phyloP scores from a whole-genome alignment of 1,140 invertebrate species.

The Mycetomoellerius zeteki region DNA sequence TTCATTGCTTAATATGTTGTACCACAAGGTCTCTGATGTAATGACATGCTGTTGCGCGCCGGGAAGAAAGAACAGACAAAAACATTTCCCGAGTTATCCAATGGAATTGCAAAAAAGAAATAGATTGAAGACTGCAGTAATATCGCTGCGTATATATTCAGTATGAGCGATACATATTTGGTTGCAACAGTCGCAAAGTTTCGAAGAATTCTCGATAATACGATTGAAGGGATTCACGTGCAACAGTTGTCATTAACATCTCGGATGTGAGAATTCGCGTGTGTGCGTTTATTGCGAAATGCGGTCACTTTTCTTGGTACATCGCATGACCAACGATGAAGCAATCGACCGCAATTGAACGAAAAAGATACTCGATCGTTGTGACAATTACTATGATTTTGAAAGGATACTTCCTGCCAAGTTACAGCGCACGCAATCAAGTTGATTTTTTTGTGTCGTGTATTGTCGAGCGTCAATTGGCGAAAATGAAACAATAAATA shows the following conservation, averaged over 20 bases:
- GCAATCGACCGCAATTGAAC: slow-evolving; percentile 41
- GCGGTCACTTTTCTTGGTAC: slow-evolving; percentile 13
- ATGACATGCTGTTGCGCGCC: slow-evolving; percentile 65
- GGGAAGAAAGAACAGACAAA: slow-evolving; percentile 67
- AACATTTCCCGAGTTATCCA: slow-evolving; percentile 38
- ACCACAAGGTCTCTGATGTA: slow-evolving; percentile 56
- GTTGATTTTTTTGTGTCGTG: neutral
- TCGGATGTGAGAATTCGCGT: slow-evolving; percentile 6
- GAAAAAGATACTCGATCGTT: slow-evolving; percentile 22
- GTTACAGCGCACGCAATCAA: slow-evolving; percentile 5
- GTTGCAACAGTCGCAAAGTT: neutral
- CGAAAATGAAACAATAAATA: slow-evolving; percentile 21
- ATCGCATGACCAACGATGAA: slow-evolving; percentile 44
- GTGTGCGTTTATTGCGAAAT: slow-evolving; percentile 29
- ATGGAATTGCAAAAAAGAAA: slow-evolving; percentile 34
- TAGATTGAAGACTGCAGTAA: slow-evolving; percentile 13
- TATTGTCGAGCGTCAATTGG: neutral
- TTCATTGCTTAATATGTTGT: slow-evolving; percentile 68
- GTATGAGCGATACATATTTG: neutral
- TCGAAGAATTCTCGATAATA: neutral
- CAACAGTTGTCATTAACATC: slow-evolving; percentile 26
- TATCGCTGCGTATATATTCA: neutral
- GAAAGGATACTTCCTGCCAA: slow-evolving; percentile 44
- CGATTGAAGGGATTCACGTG: neutral
- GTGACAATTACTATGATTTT: slow-evolving; percentile 51